Conservation (phyloP, 1,140 invertebrate genomes). For the Arctopsyche grandis region DNA sequence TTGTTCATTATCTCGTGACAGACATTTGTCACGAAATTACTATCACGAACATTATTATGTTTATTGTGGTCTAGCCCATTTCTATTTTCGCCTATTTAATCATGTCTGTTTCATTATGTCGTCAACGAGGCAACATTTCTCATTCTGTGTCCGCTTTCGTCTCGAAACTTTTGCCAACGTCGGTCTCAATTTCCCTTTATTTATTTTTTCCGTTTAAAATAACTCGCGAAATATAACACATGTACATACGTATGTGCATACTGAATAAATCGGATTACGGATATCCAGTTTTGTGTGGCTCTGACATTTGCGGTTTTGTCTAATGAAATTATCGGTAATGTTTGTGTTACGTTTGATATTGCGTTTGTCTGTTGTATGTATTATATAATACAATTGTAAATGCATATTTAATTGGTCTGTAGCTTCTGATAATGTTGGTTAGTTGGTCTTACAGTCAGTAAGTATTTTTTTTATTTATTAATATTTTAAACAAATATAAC, state of each 20-base stretch:
- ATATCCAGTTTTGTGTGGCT: neutral
- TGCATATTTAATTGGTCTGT: no score
- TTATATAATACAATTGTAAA: no score
- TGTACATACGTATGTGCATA: neutral
- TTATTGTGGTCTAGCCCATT: neutral
- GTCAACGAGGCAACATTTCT: neutral
- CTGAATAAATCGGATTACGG: neutral
- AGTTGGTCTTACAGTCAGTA: no score
- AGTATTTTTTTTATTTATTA: no score
- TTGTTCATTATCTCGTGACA: slow-evolving; percentile 9
- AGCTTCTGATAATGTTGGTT: no score
- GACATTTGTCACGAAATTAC: slow-evolving; percentile 7
- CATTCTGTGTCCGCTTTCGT: neutral
- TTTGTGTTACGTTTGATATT: no score
- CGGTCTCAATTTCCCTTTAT: neutral
- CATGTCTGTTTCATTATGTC: neutral
- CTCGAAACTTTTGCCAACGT: neutral
- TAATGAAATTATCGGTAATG: neutral
- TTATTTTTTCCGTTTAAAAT: neutral
- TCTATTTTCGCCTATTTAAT: neutral
- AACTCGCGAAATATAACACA: neutral
- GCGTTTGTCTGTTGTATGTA: no score
- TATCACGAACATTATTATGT: neutral
- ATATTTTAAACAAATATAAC: no score
- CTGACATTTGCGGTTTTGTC: slow-evolving; percentile 1